phyloP scores from a whole-genome alignment of 2,797 vertebrate genomes.

The Catharus ustulatus region DNA sequence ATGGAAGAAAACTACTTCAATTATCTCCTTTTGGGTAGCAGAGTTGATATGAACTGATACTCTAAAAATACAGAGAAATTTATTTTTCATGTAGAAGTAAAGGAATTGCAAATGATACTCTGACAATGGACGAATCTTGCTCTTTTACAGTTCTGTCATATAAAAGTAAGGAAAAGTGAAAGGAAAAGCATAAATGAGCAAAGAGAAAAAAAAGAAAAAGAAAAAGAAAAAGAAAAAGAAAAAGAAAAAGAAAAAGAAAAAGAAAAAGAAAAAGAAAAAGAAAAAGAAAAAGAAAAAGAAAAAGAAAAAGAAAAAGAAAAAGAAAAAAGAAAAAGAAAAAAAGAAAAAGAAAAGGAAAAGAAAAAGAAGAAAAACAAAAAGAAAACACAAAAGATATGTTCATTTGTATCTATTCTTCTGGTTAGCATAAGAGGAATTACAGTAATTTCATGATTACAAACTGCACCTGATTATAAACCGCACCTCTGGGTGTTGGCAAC shows the following conservation, averaged over 20 bases:
- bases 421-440: not conserved
- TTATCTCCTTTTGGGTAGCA: not conserved
- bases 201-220: accelerated
- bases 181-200: not conserved
- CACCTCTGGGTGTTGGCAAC: too few species aligned
- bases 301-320: accelerated
- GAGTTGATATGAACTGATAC: not conserved
- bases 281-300: accelerated
- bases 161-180: not conserved
- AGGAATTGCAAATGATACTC: not conserved
- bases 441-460: too few species aligned
- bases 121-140: not conserved
- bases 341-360: too few species aligned
- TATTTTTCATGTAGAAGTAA: not conserved
- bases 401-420: not conserved
- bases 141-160: not conserved
- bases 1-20: not conserved
- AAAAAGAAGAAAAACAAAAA: too few species aligned
- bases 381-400: not conserved
- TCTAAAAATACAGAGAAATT: not conserved
- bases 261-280: too few species aligned
- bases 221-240: accelerated
- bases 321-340: accelerated
- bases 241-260: accelerated
- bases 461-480: too few species aligned